Conservation (phyloP, 2,888 invertebrate genomes). For the Terebella lapidaria region DNA sequence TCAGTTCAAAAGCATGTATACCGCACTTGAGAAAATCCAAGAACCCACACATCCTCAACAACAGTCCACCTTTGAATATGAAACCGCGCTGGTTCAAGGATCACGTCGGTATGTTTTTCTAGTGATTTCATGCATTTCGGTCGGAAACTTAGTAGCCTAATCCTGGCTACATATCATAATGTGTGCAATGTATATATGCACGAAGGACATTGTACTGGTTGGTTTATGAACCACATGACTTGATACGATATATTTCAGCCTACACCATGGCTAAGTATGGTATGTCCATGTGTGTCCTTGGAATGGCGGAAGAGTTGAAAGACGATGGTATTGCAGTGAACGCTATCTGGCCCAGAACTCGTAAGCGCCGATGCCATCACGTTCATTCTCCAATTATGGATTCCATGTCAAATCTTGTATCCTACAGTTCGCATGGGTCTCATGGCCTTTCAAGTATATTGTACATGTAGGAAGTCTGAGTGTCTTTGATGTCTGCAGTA, state of each 20-base stretch:
- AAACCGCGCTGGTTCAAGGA: constrained; percentile 82
- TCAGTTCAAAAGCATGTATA: constrained; percentile 81
- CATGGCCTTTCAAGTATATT: too few relatives aligned
- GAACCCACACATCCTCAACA: constrained; percentile 89
- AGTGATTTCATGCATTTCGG: too few relatives aligned
- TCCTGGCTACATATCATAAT: too few relatives aligned
- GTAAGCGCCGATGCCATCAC: constrained; percentile 61
- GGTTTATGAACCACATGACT: constrained; percentile 83
- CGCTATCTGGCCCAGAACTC: constrained; percentile 92
- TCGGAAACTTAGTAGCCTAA: too few relatives aligned
- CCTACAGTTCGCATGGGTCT: too few relatives aligned
- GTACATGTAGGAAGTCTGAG: too few relatives aligned
- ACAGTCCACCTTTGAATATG: constrained; percentile 91
- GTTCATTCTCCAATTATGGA: too few relatives aligned
- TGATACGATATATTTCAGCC: constrained; percentile 56
- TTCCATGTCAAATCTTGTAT: neutral
- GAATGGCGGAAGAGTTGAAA: constrained; percentile 92
- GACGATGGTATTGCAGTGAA: constrained; percentile 82
- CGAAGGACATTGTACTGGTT: too few relatives aligned
- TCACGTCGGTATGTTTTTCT: too few relatives aligned
- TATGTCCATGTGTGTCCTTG: constrained; percentile 96
- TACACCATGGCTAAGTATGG: constrained; percentile 99
- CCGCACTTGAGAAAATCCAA: constrained; percentile 79
- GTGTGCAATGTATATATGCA: too few relatives aligned
- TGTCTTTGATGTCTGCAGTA: constrained; percentile 63